Percentiles rank a stretch among this genome's conserved stretches.
phyloP scores from a whole-genome alignment of 2,113 vertebrate genomes.

The Caretta caretta region DNA sequence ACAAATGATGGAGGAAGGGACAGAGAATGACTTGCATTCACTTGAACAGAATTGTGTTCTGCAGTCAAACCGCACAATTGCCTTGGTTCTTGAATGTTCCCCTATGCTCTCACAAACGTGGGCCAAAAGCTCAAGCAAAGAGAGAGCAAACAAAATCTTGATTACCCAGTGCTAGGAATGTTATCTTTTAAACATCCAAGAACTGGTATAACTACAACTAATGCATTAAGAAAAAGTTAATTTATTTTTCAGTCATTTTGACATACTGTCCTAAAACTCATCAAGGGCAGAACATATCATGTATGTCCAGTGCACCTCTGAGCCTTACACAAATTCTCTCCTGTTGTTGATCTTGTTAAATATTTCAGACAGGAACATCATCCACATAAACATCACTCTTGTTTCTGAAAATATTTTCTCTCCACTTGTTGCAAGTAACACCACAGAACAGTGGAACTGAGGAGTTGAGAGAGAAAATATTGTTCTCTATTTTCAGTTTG shows the following conservation, averaged over 20 bases:
- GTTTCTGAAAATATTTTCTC: not conserved
- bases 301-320: not conserved
- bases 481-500: not conserved
- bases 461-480: constrained; percentile 7
- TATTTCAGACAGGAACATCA: not conserved
- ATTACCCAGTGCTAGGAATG: not conserved
- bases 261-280: not conserved
- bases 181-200: not conserved
- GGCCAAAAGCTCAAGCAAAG: not conserved
- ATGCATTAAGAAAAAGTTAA: accelerated
- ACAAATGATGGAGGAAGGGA: accelerated
- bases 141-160: not conserved
- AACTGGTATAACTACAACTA: not conserved
- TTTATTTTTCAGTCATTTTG: not conserved
- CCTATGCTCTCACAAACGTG: too few species aligned
- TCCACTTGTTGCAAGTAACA: not conserved
- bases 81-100: not conserved
- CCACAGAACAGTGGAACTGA: not conserved
- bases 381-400: not conserved
- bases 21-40: accelerated
- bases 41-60: not conserved
- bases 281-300: constrained; percentile 17
- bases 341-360: not conserved
- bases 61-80: not conserved
- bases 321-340: not conserved